Conservation (phyloP, 2,888 invertebrate species). For the Deilephila elpenor region DNA sequence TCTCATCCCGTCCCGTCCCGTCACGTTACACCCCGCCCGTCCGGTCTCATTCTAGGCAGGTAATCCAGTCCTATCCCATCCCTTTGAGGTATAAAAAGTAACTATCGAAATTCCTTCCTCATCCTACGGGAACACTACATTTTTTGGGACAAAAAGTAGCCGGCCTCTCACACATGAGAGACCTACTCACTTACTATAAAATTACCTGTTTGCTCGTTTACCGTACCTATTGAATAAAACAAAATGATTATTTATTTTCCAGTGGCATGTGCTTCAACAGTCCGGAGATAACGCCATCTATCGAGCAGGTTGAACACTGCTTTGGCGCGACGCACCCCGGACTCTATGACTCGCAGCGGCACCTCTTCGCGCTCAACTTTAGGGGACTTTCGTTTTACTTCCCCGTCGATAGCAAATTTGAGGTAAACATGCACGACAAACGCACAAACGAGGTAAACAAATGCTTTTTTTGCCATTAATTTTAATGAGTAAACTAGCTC, state of each 20-base stretch:
- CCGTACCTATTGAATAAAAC: too few species aligned
- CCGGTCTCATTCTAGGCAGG: too few species aligned
- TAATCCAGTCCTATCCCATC: too few species aligned
- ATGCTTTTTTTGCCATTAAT: background rate
- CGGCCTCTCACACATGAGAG: too few species aligned
- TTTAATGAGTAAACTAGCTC: background rate
- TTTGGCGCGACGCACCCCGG: conserved; percentile 99
- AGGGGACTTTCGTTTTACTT: conserved; percentile 98
- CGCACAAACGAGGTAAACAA: background rate
- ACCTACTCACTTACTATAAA: too few species aligned
- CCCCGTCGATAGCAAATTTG: conserved; percentile 95
- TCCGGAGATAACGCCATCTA: conserved; percentile 97
- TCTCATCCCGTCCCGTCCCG: too few species aligned
- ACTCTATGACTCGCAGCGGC: conserved; percentile 97
- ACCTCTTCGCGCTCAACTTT: conserved; percentile 98
- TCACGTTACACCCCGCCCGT: too few species aligned
- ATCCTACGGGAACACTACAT: too few species aligned
- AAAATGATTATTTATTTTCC: conserved; percentile 35
- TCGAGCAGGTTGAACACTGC: conserved; percentile 99
- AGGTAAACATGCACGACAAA: conserved; percentile 68
- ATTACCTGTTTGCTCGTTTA: too few species aligned
- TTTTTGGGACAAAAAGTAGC: too few species aligned
- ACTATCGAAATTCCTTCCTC: too few species aligned
- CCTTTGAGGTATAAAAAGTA: too few species aligned
- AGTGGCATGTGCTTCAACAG: conserved; percentile 95